A percentile compares a stretch with the other conserved stretches of the same genome.
Evolutionary conservation across 2,113 vertebrate genomes (phyloP).

Genomic region (Pollimyrus isidori): DNA sequence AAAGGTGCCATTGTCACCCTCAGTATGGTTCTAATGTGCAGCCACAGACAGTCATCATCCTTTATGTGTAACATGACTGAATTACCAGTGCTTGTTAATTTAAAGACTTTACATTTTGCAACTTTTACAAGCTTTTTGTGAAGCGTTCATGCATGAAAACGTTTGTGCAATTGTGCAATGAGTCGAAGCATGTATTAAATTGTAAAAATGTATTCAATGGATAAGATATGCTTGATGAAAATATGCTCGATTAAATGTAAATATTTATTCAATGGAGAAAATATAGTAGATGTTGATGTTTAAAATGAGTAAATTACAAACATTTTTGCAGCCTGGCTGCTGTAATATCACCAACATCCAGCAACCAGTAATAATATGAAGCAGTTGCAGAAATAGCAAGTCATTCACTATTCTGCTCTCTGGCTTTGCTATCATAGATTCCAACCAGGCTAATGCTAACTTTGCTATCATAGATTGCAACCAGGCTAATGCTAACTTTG

Average conservation of each 20-base stretch:
- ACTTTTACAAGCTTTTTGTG: not conserved
- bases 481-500: conserved; percentile 22
- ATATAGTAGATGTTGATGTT: not conserved
- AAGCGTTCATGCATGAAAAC: not conserved
- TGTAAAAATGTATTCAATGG: not conserved
- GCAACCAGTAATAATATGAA: not conserved
- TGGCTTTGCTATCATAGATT: not conserved
- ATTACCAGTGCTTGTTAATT: not conserved
- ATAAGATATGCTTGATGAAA: not conserved
- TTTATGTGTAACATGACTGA: not conserved
- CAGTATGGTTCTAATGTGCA: not conserved
- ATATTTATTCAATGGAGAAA: not conserved
- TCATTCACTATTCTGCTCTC: not conserved
- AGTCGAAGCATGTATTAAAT: not conserved
- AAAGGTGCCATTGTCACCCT: not conserved
- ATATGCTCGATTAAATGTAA: not conserved
- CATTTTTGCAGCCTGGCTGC: not conserved
- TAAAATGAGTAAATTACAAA: not conserved
- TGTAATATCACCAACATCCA: not conserved
- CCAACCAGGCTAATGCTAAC: not conserved
- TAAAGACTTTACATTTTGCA: not conserved
- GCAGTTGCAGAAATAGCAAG: not conserved
- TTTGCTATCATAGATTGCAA: not conserved
- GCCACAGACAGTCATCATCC: not conserved
- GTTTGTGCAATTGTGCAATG: not conserved